These are phyloP conservation scores for Andricus grossulariae DNA, from an alignment of 1,140 invertebrate genomes.

Conservation along the genomic window DNA sequence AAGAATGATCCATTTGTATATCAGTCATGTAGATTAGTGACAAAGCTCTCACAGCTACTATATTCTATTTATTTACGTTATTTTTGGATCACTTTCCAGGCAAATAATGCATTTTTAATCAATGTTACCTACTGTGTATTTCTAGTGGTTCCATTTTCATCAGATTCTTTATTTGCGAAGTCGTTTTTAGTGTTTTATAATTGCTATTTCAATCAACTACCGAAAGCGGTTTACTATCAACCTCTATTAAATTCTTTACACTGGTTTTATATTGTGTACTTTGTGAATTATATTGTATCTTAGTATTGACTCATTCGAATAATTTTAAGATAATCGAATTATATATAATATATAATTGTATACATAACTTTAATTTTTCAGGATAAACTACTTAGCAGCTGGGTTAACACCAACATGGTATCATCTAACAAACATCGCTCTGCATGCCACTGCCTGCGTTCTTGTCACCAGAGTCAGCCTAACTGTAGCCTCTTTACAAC, in stretches of 20 bases:
- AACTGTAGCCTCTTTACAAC: conserved; percentile 79
- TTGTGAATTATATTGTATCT: background rate
- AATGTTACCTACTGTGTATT: no score
- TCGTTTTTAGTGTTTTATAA: no score
- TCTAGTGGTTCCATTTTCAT: no score
- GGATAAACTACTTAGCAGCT: conserved; percentile 82
- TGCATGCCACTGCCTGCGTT: conserved; percentile 84
- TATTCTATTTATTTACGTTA: no score
- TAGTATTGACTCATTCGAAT: background rate
- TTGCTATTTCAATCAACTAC: no score
- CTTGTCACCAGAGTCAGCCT: conserved; percentile 84
- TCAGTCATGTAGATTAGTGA: no score
- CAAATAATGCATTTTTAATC: no score
- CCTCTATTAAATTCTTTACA: background rate
- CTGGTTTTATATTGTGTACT: background rate
- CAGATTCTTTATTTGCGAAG: no score
- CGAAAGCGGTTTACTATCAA: no score
- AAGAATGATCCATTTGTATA: no score
- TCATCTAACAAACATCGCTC: conserved; percentile 83
- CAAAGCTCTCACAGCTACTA: no score
- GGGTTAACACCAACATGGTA: conserved; percentile 85
- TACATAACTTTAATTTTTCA: conserved; percentile 72
- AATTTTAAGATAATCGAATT: conserved; percentile 7
- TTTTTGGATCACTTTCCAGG: no score
- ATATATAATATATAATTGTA: background rate